Evolutionary conservation across 2,888 invertebrate species (phyloP), one percentile per base, ranked within the genome.

Genomic region (Melolontha melolontha): DNA sequence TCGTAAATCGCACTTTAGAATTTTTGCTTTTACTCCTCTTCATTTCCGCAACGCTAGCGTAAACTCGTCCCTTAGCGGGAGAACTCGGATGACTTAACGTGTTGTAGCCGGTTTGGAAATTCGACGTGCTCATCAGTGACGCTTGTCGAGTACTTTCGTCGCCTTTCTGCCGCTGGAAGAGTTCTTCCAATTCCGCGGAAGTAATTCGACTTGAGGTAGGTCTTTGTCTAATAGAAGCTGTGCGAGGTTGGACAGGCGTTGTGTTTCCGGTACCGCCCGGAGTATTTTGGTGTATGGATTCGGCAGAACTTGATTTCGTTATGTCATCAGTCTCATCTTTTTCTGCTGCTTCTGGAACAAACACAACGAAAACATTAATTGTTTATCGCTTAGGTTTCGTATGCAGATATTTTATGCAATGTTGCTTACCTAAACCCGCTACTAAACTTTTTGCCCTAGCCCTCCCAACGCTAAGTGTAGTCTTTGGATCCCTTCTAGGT

Each of bases 11-110:
- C 14, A 74, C 74, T 66, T 73, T 73, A 10, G 74, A 67, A 39
- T 64, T 69, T 87, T 90, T 92, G 74, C 88, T 91, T 82, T 92
- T 92, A 73, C 87, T 88, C 66, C 97, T 89, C 83, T 97, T 97
- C 97, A 97, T 96, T 82, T 97, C 96, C 0, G 96, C 94, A 49
- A 96, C 96, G 79, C 96, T 96, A 50, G 95, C 94, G 83, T 96
- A 97, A 42, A 96, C 95, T 69, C 91, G 85, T 40, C 85, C 85
- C 75, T 87, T 87, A 65, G 92, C 89, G 5, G 92, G 92, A 8
- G 92, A 91, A 74, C 88, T 87, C 27, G 90, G 89, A 64, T 76
- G 74, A 63, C 74, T 78, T 8, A 68, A 90, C 0, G 91, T 67
- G 90, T 90, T 76, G 85, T 86, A 62, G 86, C 84, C 87, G 72